phyloP scores from a whole-genome alignment of 2,113 vertebrate species.

The Ranitomeya imitator region DNA sequence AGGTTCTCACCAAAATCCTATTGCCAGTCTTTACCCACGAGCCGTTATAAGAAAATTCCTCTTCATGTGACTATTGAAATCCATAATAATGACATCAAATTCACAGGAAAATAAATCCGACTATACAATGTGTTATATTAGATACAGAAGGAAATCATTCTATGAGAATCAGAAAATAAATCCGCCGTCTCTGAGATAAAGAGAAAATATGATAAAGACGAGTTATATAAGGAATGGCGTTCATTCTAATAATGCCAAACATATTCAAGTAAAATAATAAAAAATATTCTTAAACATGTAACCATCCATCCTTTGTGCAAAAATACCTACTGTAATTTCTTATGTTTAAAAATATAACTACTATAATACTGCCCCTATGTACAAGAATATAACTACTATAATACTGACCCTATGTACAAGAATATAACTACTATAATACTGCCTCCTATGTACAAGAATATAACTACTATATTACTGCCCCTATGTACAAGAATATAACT shows the following conservation, averaged over 20 bases:
- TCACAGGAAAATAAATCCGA: neutral
- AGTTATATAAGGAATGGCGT: neutral
- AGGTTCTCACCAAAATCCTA: slow-evolving; percentile 6
- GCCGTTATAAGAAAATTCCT: neutral
- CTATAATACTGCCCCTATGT: too few species aligned
- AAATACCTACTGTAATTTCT: too few species aligned
- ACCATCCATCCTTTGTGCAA: too few species aligned
- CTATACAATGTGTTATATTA: neutral
- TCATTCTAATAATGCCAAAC: neutral
- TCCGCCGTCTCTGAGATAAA: neutral
- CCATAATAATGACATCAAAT: neutral
- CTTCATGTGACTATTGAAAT: neutral
- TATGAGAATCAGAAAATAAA: neutral
- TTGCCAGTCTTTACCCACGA: neutral
- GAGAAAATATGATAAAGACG: neutral
- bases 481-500: too few species aligned
- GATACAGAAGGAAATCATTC: neutral
- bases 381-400: too few species aligned
- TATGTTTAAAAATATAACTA: too few species aligned
- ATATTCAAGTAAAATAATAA: neutral
- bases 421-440: too few species aligned
- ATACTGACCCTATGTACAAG: too few species aligned
- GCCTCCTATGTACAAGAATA: too few species aligned
- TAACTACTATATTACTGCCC: too few species aligned
- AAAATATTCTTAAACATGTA: neutral